Evolutionary conservation across 2,113 vertebrate genomes (phyloP).

Genomic region (Peromyscus leucopus): DNA sequence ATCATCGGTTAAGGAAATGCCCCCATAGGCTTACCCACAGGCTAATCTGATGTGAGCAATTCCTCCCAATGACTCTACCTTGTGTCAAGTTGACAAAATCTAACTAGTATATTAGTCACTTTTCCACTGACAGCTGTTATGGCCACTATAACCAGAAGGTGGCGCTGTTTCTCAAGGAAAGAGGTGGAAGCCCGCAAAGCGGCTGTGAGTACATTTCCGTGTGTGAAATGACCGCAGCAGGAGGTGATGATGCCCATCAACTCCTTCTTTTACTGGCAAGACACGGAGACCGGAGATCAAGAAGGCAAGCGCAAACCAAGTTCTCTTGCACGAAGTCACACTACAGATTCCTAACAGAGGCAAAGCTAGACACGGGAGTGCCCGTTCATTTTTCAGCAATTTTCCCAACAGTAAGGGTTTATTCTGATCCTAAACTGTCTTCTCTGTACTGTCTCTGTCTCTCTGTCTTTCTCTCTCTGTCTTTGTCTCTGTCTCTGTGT

Average conservation of each 20-base stretch:
- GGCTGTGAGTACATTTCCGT: accelerated
- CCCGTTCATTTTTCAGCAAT: not conserved
- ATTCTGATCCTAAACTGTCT: not conserved
- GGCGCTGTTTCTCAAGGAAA: conserved; percentile 71
- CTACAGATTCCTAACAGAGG: not conserved
- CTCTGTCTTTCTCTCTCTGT: not conserved
- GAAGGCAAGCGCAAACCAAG: not conserved
- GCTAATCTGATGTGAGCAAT: not conserved
- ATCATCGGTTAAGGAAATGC: not conserved
- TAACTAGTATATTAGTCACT: not conserved
- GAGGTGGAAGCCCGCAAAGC: accelerated
- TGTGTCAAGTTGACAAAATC: not conserved
- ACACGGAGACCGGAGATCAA: not conserved
- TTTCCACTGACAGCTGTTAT: accelerated
- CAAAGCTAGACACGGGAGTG: not conserved
- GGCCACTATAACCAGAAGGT: conserved; percentile 38
- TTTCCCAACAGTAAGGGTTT: not conserved
- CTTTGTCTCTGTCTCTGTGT: too few relatives aligned
- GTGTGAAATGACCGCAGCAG: accelerated
- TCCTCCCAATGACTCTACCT: not conserved
- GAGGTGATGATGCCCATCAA: not conserved
- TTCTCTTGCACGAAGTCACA: not conserved
- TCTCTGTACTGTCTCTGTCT: not conserved
- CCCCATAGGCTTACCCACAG: not conserved
- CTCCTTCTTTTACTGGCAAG: not conserved